These are phyloP conservation scores for Drosophila tsacasi DNA, from an alignment of 1,140 invertebrate species.

Conservation along the genomic window DNA sequence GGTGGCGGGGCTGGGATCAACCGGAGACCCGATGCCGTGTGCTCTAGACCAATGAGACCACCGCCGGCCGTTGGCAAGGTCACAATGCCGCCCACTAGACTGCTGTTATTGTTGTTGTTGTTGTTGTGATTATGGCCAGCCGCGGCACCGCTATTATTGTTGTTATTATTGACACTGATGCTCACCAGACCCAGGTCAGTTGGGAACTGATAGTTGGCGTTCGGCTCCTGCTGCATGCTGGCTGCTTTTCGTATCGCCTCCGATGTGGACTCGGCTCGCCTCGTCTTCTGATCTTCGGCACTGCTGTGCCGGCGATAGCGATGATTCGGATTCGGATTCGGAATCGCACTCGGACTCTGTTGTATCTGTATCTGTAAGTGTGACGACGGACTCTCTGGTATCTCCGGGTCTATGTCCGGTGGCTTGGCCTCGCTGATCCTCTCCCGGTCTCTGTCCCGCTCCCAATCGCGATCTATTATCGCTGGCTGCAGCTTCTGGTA, in stretches of 20 bases:
- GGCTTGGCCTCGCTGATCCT: slow-evolving; percentile 65
- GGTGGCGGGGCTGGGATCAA: slow-evolving; percentile 57
- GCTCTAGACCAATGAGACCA: slow-evolving; percentile 64
- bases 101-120: slow-evolving; percentile 16
- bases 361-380: slow-evolving; percentile 21
- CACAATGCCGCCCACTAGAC: slow-evolving; percentile 52
- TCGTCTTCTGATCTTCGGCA: slow-evolving; percentile 70
- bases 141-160: slow-evolving; percentile 35
- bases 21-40: slow-evolving; percentile 63
- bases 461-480: slow-evolving; percentile 66
- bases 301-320: slow-evolving; percentile 72
- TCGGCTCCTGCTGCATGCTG: slow-evolving; percentile 85
- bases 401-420: slow-evolving; percentile 53
- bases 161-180: slow-evolving; percentile 66
- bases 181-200: slow-evolving; percentile 84
- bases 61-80: slow-evolving; percentile 68
- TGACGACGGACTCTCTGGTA: slow-evolving; percentile 10
- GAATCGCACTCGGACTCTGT: not conserved
- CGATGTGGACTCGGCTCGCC: slow-evolving; percentile 40
- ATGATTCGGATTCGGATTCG: slow-evolving; percentile 18
- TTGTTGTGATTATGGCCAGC: slow-evolving; percentile 33
- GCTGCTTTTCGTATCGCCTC: slow-evolving; percentile 64
- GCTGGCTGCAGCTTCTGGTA: slow-evolving; percentile 74
- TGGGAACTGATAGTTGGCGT: slow-evolving; percentile 85
- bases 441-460: slow-evolving; percentile 27